Evolutionary conservation across 1,140 invertebrate genomes (phyloP).

Genomic region (Calephelis nemesis): DNA sequence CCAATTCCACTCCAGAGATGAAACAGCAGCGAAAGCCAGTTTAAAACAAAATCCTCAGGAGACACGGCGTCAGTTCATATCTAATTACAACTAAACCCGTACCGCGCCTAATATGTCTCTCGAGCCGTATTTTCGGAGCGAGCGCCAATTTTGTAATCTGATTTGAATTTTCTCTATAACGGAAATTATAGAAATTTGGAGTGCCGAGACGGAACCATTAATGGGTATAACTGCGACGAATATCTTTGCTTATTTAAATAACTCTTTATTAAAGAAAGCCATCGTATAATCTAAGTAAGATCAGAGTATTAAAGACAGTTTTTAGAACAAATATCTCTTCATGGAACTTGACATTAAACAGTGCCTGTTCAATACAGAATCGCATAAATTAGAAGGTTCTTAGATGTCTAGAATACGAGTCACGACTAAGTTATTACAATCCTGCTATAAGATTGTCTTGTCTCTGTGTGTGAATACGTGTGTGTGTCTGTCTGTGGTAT

Average conservation of each 20-base stretch:
- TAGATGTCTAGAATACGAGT: too few species aligned
- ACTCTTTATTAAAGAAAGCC: too few species aligned
- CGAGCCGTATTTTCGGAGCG: constrained; percentile 12
- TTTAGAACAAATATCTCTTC: too few species aligned
- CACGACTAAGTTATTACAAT: too few species aligned
- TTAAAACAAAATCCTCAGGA: constrained; percentile 25
- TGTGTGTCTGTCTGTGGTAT: too few species aligned
- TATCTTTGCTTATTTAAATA: neutral
- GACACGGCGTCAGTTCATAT: constrained; percentile 23
- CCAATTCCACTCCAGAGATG: constrained; percentile 8
- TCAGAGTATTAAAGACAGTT: too few species aligned
- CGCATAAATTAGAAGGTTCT: too few species aligned
- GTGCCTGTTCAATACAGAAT: too few species aligned
- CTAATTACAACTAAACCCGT: constrained; percentile 18
- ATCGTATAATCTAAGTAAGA: too few species aligned
- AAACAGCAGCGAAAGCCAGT: constrained; percentile 9
- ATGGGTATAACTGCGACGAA: neutral
- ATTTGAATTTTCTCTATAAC: constrained; percentile 16
- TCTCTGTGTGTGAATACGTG: too few species aligned
- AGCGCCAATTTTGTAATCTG: constrained; percentile 18
- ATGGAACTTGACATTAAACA: too few species aligned
- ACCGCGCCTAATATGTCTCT: constrained; percentile 14
- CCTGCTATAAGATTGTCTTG: too few species aligned
- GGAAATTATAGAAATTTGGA: constrained; percentile 14
- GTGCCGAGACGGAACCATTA: constrained; percentile 1